Evolutionary conservation across 2,888 invertebrate genomes (phyloP).

Genomic region (Marasmarcha lunaedactyla): DNA sequence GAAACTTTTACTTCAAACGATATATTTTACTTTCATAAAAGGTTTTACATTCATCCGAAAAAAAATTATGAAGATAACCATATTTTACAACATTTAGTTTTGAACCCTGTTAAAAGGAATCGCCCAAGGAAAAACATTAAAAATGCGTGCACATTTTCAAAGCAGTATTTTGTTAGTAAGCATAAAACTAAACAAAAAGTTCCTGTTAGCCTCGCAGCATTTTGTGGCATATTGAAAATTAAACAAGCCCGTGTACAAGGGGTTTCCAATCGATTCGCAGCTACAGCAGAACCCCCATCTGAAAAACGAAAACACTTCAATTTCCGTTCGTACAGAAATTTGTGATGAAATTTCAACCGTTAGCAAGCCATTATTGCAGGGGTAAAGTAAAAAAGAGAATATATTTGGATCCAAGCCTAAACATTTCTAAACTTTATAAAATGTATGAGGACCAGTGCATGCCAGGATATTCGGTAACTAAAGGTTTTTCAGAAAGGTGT

Average conservation of each 20-base stretch:
- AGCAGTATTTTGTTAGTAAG: constrained; percentile 13
- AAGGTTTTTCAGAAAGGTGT: too few relatives aligned
- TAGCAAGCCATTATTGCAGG: constrained; percentile 17
- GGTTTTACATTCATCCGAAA: constrained; percentile 11
- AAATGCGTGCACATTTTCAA: too few relatives aligned
- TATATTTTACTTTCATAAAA: constrained; percentile 12
- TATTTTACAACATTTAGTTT: constrained; percentile 12
- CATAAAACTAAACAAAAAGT: constrained; percentile 12
- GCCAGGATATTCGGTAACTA: too few relatives aligned
- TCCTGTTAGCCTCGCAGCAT: constrained; percentile 13
- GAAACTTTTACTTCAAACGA: constrained; percentile 11
- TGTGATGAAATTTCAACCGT: constrained; percentile 13
- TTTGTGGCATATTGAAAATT: constrained; percentile 15
- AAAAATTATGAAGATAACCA: constrained; percentile 13
- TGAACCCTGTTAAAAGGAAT: constrained; percentile 12
- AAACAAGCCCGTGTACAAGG: constrained; percentile 16
- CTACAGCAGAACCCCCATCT: constrained; percentile 11
- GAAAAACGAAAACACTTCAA: constrained; percentile 16
- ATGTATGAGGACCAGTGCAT: constrained; percentile 12
- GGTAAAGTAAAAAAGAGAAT: constrained; percentile 13
- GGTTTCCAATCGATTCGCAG: constrained; percentile 13
- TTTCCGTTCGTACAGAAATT: constrained; percentile 15
- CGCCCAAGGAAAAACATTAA: constrained; percentile 11
- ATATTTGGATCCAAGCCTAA: constrained; percentile 10
- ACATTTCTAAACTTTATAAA: constrained; percentile 4